Evolutionary conservation across 2,888 invertebrate species (phyloP).

Genomic region (Drosophila buzzatii): DNA sequence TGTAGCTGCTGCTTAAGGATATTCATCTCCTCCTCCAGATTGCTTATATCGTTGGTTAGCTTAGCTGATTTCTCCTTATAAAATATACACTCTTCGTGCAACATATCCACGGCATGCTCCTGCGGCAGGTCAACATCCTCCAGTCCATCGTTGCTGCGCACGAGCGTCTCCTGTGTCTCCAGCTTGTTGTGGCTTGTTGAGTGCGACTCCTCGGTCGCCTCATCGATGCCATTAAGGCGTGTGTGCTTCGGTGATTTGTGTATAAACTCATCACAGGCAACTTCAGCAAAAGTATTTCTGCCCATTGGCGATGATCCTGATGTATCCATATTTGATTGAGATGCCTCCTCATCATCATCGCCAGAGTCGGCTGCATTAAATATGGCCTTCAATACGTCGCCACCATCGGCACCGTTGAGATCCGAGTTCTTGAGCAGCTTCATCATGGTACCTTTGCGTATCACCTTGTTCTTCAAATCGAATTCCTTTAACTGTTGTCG

Average conservation of each 20-base stretch:
- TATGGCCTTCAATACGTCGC: conserved; percentile 84
- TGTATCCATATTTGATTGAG: conserved; percentile 4
- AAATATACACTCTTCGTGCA: conserved; percentile 79
- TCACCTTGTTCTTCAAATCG: conserved; percentile 50
- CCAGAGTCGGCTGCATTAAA: conserved; percentile 80
- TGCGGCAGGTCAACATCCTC: conserved; percentile 30
- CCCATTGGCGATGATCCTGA: conserved; percentile 2
- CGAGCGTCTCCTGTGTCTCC: conserved; percentile 54
- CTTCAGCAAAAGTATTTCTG: conserved; percentile 22
- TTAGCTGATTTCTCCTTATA: conserved; percentile 69
- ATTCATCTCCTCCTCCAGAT: conserved; percentile 68
- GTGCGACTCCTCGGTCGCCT: conserved; percentile 36
- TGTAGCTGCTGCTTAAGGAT: conserved; percentile 54
- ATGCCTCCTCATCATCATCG: conserved; percentile 49
- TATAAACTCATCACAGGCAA: conserved; percentile 52
- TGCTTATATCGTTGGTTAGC: conserved; percentile 60
- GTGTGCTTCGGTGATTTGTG: conserved; percentile 48
- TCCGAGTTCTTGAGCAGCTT: conserved; percentile 84
- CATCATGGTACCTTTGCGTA: conserved; percentile 76
- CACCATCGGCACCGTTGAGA: conserved; percentile 82
- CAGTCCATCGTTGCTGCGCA: conserved; percentile 6
- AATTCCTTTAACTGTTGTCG: conserved; percentile 34
- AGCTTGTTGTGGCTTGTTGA: conserved; percentile 23
- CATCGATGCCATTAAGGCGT: conserved; percentile 40
- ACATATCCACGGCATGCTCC: conserved; percentile 76